Evolutionary conservation across 2,797 vertebrate species (phyloP).

Genomic region (Sebastes nivosus): DNA sequence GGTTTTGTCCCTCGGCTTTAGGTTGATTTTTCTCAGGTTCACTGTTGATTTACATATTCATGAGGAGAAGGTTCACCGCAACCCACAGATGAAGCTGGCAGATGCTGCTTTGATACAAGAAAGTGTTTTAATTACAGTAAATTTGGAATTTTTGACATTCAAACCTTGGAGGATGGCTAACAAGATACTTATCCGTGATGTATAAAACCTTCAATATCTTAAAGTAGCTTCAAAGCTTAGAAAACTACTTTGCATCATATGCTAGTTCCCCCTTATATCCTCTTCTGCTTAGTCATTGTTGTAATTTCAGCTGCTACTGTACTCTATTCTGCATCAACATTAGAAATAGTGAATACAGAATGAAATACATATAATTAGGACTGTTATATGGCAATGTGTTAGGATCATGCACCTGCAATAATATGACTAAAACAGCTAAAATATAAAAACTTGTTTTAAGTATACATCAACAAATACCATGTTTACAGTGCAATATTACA

Average conservation of each 20-base stretch:
- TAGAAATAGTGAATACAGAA: not conserved
- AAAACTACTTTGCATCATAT: constrained; percentile 5
- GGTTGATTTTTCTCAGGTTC: constrained; percentile 59
- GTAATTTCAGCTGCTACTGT: not conserved
- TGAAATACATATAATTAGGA: not conserved
- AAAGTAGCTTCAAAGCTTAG: constrained; percentile 28
- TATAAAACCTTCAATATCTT: constrained; percentile 29
- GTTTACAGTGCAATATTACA: not conserved
- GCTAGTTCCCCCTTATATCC: not conserved
- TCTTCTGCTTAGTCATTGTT: constrained; percentile 13
- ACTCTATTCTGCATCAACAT: constrained; percentile 7
- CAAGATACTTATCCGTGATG: constrained; percentile 39
- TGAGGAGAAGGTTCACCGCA: constrained; percentile 57
- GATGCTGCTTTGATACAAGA: constrained; percentile 66
- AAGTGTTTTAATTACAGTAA: constrained; percentile 66
- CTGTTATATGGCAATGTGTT: not conserved
- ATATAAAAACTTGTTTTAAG: not conserved
- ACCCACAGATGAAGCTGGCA: constrained; percentile 59
- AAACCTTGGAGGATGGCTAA: constrained; percentile 52
- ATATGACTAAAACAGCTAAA: not conserved
- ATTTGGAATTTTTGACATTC: constrained; percentile 60
- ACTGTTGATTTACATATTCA: constrained; percentile 69
- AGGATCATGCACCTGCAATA: not conserved
- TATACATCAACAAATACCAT: not conserved
- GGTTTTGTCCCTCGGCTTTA: constrained; percentile 54